Percentiles rank a stretch among this genome's conserved stretches.
Conservation (phyloP, 2,113 vertebrate species). For the Urocynchramus pylzowi region DNA sequence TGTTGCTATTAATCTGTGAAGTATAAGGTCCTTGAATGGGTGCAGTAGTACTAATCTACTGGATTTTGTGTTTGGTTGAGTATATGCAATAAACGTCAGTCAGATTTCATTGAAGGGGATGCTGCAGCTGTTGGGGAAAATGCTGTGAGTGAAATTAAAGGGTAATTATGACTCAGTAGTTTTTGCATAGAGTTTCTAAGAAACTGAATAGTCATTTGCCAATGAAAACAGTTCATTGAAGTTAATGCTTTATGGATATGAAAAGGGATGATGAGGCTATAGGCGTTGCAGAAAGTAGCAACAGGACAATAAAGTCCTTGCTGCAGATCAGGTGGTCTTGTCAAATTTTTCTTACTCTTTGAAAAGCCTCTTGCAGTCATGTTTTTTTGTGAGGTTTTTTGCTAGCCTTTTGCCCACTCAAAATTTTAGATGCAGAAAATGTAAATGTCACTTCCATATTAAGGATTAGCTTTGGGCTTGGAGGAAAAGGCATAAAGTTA, state of each 20-base stretch:
- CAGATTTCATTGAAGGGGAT: not conserved
- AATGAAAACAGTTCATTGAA: not conserved
- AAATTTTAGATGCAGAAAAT: not conserved
- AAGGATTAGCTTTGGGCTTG: not conserved
- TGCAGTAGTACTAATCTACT: not conserved
- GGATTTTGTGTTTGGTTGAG: not conserved
- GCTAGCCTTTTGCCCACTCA: not conserved
- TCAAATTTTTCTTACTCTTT: not conserved
- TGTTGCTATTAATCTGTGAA: not conserved
- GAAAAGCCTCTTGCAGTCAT: not conserved
- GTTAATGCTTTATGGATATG: not conserved
- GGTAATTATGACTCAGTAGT: not conserved
- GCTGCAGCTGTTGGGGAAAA: not conserved
- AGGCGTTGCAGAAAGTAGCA: not conserved
- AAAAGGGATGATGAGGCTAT: not conserved
- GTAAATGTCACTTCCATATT: slow-evolving; percentile 8
- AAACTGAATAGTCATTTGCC: not conserved
- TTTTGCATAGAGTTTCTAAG: not conserved
- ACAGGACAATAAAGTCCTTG: not conserved
- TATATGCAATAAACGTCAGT: not conserved
- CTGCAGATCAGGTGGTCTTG: not conserved
- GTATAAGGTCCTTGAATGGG: not conserved
- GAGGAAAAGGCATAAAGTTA: not conserved
- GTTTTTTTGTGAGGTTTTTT: not conserved
- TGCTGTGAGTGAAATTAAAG: not conserved